A percentile compares a stretch with the other conserved stretches of the same genome.
Evolutionary conservation across 2,797 vertebrate species (phyloP).

Genomic region (Acanthurus lineatus): DNA sequence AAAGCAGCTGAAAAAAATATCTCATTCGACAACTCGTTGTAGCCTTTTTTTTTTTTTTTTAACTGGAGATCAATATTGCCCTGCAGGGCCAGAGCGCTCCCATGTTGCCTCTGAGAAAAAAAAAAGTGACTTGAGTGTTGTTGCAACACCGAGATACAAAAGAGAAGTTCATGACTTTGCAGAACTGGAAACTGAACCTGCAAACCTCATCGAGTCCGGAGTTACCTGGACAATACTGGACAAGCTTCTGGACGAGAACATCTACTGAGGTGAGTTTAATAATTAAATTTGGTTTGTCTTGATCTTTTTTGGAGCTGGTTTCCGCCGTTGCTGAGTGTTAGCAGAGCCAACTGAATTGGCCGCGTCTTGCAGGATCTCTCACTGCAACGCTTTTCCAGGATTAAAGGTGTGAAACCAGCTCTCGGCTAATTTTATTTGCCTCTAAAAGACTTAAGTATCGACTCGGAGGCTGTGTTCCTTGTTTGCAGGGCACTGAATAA

Average conservation of each 20-base stretch:
- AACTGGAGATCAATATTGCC: not conserved
- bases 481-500: slow-evolving; percentile 3
- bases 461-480: not conserved
- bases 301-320: not conserved
- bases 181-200: not conserved
- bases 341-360: not conserved
- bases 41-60: not conserved
- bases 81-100: not conserved
- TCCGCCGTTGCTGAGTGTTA: not conserved
- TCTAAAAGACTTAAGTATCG: not conserved
- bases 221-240: not conserved
- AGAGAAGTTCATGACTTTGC: not conserved
- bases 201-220: not conserved
- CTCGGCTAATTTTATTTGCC: not conserved
- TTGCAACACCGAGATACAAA: not conserved
- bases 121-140: not conserved
- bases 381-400: not conserved
- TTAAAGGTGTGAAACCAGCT: not conserved
- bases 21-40: slow-evolving; percentile 2
- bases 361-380: not conserved
- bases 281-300: not conserved
- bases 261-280: not conserved
- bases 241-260: not conserved
- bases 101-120: not conserved
- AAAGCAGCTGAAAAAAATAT: not conserved